phyloP scores from a whole-genome alignment of 2,888 invertebrate species.

The Diaprepes abbreviatus region DNA sequence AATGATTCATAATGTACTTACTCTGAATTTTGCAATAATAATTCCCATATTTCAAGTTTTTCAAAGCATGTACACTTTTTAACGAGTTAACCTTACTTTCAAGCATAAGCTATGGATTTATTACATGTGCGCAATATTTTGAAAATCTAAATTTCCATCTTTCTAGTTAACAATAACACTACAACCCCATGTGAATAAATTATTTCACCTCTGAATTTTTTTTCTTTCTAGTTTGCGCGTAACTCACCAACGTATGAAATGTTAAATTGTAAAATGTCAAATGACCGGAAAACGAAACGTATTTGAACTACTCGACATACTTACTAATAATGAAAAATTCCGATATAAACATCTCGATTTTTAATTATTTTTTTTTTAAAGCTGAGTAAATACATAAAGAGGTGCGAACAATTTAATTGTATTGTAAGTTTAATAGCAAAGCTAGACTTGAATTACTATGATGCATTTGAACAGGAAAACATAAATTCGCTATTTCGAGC shows the following conservation, averaged over 20 bases:
- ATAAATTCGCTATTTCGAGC: too few relatives aligned
- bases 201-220: conserved; percentile 5
- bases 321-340: too few relatives aligned
- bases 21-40: conserved; percentile 78
- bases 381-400: too few relatives aligned
- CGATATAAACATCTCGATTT: too few relatives aligned
- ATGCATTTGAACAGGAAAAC: too few relatives aligned
- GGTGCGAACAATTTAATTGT: too few relatives aligned
- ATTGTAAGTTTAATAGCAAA: too few relatives aligned
- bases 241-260: conserved; percentile 10
- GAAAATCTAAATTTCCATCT: conserved; percentile 17
- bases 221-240: conserved; percentile 10
- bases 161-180: neutral
- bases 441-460: too few relatives aligned
- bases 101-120: conserved; percentile 7
- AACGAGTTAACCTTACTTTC: conserved; percentile 31
- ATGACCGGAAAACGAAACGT: too few relatives aligned
- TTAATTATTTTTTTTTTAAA: too few relatives aligned
- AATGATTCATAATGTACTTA: conserved; percentile 66
- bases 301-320: too few relatives aligned
- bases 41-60: conserved; percentile 71
- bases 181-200: conserved; percentile 6
- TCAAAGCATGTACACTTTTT: conserved; percentile 12
- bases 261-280: neutral
- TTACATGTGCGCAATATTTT: neutral